Evolutionary conservation across 1,140 invertebrate species (phyloP).

Genomic region (Thaumetopoea pityocampa): DNA sequence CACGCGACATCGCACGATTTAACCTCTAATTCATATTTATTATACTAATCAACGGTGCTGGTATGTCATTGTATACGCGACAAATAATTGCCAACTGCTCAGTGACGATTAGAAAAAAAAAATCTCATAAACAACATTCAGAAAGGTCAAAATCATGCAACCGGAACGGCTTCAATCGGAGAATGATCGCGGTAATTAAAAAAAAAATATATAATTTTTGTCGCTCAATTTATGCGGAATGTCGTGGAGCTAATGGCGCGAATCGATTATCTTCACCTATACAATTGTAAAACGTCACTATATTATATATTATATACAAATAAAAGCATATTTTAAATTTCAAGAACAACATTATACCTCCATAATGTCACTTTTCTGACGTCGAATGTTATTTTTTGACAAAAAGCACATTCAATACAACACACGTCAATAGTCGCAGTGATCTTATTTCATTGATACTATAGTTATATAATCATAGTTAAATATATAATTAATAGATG

Average conservation of each 20-base stretch:
- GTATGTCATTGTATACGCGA: conserved; percentile 45
- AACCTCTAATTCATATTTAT: conserved; percentile 64
- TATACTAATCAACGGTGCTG: conserved; percentile 61
- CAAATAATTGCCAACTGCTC: conserved; percentile 39
- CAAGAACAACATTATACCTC: no score
- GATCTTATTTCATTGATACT: no score
- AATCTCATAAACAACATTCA: conserved; percentile 16
- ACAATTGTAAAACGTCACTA: background rate
- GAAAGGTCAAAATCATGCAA: conserved; percentile 18
- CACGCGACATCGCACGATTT: conserved; percentile 45
- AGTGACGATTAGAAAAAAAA: conserved; percentile 24
- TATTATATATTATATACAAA: no score
- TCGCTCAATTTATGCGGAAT: conserved; percentile 8
- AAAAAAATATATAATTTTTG: conserved; percentile 12
- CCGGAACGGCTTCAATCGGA: conserved; percentile 9
- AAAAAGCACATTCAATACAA: no score
- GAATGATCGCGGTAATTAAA: background rate
- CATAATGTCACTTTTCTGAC: no score
- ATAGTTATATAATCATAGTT: no score
- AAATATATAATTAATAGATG: no score
- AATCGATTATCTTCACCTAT: conserved; percentile 1
- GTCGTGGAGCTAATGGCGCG: background rate
- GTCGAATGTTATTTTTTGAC: no score
- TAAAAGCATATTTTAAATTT: no score
- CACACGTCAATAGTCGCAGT: no score